Conservation (phyloP, 2,888 invertebrate species). For the Hydrotaea cyrtoneurina region DNA sequence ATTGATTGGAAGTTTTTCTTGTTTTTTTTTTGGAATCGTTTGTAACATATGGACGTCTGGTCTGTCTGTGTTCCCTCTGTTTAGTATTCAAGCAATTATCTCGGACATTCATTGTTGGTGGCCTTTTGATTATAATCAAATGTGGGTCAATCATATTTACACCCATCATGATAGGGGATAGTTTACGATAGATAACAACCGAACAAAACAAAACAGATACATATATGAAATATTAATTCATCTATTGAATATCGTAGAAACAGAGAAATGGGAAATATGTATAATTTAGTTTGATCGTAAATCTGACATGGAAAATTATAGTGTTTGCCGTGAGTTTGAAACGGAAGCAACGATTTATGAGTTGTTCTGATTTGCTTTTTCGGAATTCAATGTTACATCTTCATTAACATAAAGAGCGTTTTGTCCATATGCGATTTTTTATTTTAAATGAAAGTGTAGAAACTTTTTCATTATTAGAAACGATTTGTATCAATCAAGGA, state of each 20-base stretch:
- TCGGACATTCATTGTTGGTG: slow-evolving; percentile 17
- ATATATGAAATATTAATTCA: slow-evolving; percentile 15
- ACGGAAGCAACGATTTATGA: background rate
- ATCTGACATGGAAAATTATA: slow-evolving; percentile 12
- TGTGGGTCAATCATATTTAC: slow-evolving; percentile 41
- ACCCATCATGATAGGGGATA: slow-evolving; percentile 22
- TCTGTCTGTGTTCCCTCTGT: background rate
- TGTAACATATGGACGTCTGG: background rate
- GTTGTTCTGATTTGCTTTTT: background rate
- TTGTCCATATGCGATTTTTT: no score
- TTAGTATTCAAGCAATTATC: slow-evolving; percentile 31
- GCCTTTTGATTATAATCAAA: slow-evolving; percentile 18
- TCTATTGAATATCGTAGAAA: background rate
- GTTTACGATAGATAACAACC: slow-evolving; percentile 6
- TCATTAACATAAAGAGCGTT: background rate
- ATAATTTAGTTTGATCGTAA: slow-evolving; percentile 7
- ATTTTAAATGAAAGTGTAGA: no score
- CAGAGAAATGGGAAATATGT: background rate
- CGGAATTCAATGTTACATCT: background rate
- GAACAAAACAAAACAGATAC: no score
- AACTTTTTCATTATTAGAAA: no score
- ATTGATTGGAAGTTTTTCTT: slow-evolving; percentile 1
- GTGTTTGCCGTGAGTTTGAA: background rate
- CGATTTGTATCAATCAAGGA: no score
- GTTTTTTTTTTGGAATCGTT: background rate